These are phyloP conservation scores for Molossus molossus DNA, from an alignment of 2,797 vertebrate genomes.

Conservation along the genomic window DNA sequence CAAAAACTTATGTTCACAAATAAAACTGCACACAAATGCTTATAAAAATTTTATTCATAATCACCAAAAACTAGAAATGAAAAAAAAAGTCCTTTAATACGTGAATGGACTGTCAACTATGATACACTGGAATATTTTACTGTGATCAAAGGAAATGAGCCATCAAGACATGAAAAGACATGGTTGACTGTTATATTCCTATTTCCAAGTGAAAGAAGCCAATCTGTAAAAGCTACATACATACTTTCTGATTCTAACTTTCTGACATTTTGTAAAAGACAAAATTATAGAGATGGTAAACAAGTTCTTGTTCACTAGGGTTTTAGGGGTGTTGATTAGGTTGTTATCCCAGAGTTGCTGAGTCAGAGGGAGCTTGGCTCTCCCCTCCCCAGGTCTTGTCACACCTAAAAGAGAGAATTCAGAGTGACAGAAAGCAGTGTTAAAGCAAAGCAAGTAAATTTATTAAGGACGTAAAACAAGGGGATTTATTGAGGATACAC, in stretches of 20 bases:
- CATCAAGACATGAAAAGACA: background rate
- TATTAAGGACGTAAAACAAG: background rate
- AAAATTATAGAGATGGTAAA: slow-evolving; percentile 1
- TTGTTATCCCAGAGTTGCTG: background rate
- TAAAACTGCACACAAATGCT: background rate
- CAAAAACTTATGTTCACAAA: background rate
- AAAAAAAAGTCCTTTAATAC: background rate
- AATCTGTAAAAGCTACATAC: slow-evolving; percentile 12
- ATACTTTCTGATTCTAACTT: background rate
- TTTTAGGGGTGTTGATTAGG: background rate
- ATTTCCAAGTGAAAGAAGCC: background rate
- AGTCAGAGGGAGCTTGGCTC: background rate
- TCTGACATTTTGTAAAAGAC: background rate
- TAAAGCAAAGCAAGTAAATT: background rate
- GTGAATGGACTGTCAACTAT: background rate
- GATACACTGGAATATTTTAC: background rate
- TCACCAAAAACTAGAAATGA: background rate
- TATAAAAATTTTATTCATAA: background rate
- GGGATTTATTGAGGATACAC: background rate
- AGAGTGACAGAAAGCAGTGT: background rate
- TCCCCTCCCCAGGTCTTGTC: background rate
- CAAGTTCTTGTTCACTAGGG: background rate
- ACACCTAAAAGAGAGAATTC: background rate
- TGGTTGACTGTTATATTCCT: background rate
- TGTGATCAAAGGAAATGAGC: background rate